Evolutionary conservation across 2,888 invertebrate species (phyloP), one percentile per base, ranked within the genome.

Genomic region (Scaptomyza tumidula): DNA sequence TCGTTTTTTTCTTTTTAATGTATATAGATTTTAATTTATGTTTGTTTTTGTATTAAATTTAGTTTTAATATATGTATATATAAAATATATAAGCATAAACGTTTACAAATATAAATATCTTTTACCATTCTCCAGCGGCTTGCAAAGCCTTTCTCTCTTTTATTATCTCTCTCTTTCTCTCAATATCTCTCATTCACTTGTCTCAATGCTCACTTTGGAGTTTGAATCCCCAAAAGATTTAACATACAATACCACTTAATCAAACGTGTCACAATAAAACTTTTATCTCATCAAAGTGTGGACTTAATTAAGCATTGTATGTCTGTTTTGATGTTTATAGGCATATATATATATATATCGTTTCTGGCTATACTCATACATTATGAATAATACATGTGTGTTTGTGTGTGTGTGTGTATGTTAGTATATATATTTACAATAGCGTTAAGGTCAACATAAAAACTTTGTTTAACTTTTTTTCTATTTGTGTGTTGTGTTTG

Each of bases 41-140:
- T 50, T 65, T 81, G 35, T 54, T 57, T 62, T 60, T 57, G 33
- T 55, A 71, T 71, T 79, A 71, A 69, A 58, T 76, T 67, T 80
- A 71, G 59, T 69, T 68, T 72, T 64, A 67, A 71, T 82, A 78
- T 76, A 67, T 75, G 56, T 71, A 67, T 81, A 76, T 83, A 82
- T 82, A 80, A 78, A 80, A 80, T 80, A 75, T 84, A 83, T 82
- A 84, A 78, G 80, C 80, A 83, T 82, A 83, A 85, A 80, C 67
- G 62, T 85, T 79, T 85, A 82, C 85, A 83, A 83, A 83, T 83
- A 83, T 85, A 83, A 83, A 85, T 85, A 83, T 85, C 72, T 79
- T 73, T 67, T 80, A 71, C 78, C 67, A 61, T 72, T 81, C 59
- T 71, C 75, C 71, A 56, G 68, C 50, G 24, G 24, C 24, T 24